Base-by-base conservation (phyloP, 2,888 invertebrate genomes). In the Tenthredo amoena region DNA sequence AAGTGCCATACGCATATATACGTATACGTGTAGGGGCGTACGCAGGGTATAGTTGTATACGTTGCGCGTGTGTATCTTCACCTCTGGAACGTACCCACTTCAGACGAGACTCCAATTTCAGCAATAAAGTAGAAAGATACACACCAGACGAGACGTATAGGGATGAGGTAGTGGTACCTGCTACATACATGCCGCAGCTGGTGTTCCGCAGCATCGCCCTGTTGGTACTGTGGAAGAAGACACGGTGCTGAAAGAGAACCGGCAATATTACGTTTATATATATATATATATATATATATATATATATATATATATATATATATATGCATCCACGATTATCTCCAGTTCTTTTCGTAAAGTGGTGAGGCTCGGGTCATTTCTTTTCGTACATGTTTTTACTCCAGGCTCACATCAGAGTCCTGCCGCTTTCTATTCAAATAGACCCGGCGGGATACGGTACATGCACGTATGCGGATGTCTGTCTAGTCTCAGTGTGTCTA, bases 91-190 rank as follows among this genome's bases (percentile, higher is more conserved):
- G 50, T 55, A 77, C 18, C 77, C 77, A 77, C 77, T 77, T 77
- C 34, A 55, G 55, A n/a, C 18, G 77, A 34, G 47, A 83, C 71
- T 83, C 83, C 47, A 83, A 83, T 83, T 83, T 68, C 83, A 31
- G 83, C 83, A 83, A 83, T 83, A 50, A 83, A 83, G 68, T 31
- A 83, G 68, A 47, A 83, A 83, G 83, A 83, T 71, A 68, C 71
- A 68, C 50, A 71, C 65, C 83, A 83, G 83, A 83, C 83, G 34
- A 18, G 12, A 62, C 6, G 5, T 15, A 68, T 15, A 68, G 34
- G 34, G 12, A 15, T 1, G 68, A 68, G 31, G 5, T 26, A 4
- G 40, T 31, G 10, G 9, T 34, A 40, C 74, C 47, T 3, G 2
- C 47, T 55, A 7, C 9, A 50, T 50, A n/a, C 18, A 50, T n/a